Evolutionary conservation across 2,797 vertebrate species (phyloP).

Genomic region (Merluccius polli): DNA sequence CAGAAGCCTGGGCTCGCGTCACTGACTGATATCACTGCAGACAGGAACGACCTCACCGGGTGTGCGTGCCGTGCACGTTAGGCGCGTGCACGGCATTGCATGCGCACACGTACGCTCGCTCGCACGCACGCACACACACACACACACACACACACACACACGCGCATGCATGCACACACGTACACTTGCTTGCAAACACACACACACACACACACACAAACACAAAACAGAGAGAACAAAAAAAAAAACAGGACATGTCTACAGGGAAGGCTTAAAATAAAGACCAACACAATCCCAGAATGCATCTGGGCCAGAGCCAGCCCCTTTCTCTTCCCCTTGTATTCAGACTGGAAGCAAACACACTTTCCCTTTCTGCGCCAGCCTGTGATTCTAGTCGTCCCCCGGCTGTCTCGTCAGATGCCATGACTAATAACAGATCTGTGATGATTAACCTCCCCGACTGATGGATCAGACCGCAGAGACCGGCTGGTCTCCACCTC

Average conservation of each 20-base stretch:
- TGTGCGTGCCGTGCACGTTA: no score
- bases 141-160: not conserved
- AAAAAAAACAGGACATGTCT: constrained; percentile 78
- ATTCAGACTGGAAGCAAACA: constrained; percentile 53
- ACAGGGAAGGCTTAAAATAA: constrained; percentile 83
- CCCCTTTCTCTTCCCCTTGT: constrained; percentile 35
- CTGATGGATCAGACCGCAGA: constrained; percentile 46
- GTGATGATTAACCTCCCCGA: constrained; percentile 42
- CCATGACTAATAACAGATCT: constrained; percentile 52
- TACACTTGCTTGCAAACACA: not conserved
- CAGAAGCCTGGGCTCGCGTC: not conserved
- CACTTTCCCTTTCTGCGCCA: constrained; percentile 6
- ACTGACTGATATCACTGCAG: not conserved
- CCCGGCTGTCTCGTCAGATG: constrained; percentile 50
- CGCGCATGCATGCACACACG: not conserved
- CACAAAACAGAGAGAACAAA: constrained; percentile 10
- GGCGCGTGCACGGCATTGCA: not conserved
- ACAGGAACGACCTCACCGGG: not conserved
- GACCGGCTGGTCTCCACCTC: constrained; percentile 23
- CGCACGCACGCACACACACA: not conserved
- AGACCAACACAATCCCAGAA: constrained; percentile 77
- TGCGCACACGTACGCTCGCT: no score
- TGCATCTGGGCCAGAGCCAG: constrained; percentile 71
- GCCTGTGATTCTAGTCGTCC: constrained; percentile 43
- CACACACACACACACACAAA: not conserved